Conservation (phyloP, 2,888 invertebrate genomes). For the Stratiomys singularior region DNA sequence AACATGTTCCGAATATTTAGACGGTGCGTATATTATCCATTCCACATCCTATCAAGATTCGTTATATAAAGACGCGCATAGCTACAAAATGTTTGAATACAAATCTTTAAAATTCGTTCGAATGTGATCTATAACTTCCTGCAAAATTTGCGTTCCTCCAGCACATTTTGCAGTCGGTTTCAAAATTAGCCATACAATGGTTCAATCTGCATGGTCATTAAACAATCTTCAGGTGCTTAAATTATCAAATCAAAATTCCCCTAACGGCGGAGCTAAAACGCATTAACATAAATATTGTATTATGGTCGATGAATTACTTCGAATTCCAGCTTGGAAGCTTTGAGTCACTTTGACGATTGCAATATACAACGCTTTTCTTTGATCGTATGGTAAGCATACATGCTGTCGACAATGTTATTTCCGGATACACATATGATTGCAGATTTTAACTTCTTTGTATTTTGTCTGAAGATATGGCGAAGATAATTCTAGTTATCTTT, state of each 20-base stretch:
- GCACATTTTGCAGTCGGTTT: not conserved
- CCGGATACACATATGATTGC: not conserved
- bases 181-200: not conserved
- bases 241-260: no score
- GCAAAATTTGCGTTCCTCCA: not conserved
- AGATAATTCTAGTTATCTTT: not conserved
- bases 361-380: not conserved
- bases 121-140: not conserved
- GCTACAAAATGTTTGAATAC: not conserved
- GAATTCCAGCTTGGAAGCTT: not conserved
- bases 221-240: no score
- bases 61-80: not conserved
- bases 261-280: not conserved
- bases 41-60: not conserved
- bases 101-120: not conserved
- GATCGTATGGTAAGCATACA: not conserved
- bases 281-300: slow-evolving; percentile 1
- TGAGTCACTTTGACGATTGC: slow-evolving; percentile 10
- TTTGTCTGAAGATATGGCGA: no score
- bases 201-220: no score
- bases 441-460: no score
- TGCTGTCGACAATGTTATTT: slow-evolving; percentile 1
- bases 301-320: not conserved
- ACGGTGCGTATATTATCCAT: slow-evolving; percentile 14
- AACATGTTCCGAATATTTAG: slow-evolving; percentile 42